phyloP scores from a whole-genome alignment of 2,797 vertebrate species.

The Hypotaenidia philippensis region DNA sequence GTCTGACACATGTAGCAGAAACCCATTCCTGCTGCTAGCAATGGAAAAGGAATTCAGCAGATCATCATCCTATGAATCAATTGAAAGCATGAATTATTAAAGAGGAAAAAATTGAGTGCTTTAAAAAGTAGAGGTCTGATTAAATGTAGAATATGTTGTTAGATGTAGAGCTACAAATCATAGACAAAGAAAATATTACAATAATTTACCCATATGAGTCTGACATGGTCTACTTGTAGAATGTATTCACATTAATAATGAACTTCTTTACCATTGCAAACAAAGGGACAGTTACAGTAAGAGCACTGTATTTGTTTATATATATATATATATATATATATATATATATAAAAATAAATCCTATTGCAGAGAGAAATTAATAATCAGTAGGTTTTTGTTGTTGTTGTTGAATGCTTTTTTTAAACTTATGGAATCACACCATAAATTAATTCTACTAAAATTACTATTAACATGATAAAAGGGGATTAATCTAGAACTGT shows the following conservation, averaged over 20 bases:
- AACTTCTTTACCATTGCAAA: neutral
- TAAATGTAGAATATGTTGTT: slow-evolving; percentile 15
- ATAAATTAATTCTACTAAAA: neutral
- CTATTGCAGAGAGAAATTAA: neutral
- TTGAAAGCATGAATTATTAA: slow-evolving; percentile 46
- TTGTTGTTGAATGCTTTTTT: neutral
- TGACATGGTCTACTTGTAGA: neutral
- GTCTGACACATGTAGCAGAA: slow-evolving; percentile 20
- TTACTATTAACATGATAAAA: neutral
- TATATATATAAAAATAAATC: neutral
- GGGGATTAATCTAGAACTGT: neutral
- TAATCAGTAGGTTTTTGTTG: neutral
- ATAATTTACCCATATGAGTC: neutral
- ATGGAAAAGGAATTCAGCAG: slow-evolving; percentile 30
- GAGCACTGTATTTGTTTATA: neutral
- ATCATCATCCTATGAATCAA: slow-evolving; percentile 22
- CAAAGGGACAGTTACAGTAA: neutral
- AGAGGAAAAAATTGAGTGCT: neutral
- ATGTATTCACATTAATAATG: neutral
- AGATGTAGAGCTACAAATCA: neutral
- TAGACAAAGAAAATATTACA: neutral
- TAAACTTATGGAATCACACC: neutral
- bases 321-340: neutral
- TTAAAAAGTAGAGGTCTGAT: slow-evolving; percentile 5
- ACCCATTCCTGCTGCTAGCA: neutral